Base-by-base conservation (phyloP, 2,888 invertebrate species). In the Hirtodrosophila alboralis region DNA sequence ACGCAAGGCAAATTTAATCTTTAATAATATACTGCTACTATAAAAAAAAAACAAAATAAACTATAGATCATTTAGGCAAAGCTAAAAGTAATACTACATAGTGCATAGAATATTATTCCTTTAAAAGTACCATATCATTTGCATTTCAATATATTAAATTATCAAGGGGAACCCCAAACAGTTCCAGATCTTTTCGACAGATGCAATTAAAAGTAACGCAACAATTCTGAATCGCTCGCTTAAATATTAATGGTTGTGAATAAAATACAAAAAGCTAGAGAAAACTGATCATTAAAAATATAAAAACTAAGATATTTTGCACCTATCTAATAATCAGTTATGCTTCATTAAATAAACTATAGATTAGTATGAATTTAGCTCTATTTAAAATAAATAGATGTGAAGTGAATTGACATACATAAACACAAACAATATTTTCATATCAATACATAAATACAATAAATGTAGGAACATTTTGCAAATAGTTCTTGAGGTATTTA, bases 191-290 rank as follows among this genome's bases (percentile, higher is more conserved):
- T 5, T 51, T 54, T 49, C 23, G 10, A 54, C 40, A 63, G 47
- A 63, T 53, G 56, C 57, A 37, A 51, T 43, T 65, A 43, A 33
- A 54, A 38, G 31, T 14, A 16, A 23, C 30, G 28, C 33, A 40
- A 41, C 54, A 28, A 40, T 71, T 69, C 59, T 69, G 69, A 73
- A 76, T 87, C 89, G 89, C 89, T 89, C 89, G 90, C 89, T 89
- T 89, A 87, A 90, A 88, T 81, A 73, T 77, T 67, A 84, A 88
- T 57, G 89, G 89, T 89, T 89, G 89, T 89, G 89, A 89, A 87
- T 33, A 23, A 26, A 45, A 30, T 27, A 45, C 14, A 52, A 21
- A 27, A 37, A 41, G 44, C 27, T 12, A 10, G 37, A 38, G 47
- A 13, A 31, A 38, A 36, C 23, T 48, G 13, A 4, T 34, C n/a